Conservation (phyloP, 2,797 vertebrate genomes). For the Tamandua tetradactyla region DNA sequence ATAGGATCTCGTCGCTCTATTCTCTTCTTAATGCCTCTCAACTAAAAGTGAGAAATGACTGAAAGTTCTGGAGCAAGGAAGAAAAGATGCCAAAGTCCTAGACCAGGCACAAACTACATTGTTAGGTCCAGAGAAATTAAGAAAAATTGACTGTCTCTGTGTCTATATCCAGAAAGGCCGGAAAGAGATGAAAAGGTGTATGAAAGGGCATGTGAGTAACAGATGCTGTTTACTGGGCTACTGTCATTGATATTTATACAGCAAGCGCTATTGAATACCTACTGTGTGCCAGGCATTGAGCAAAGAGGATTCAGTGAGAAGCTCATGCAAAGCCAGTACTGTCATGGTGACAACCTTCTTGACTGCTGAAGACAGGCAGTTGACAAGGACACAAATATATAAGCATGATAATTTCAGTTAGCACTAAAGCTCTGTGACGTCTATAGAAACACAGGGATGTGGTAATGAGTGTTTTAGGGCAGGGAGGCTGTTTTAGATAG, state of each 20-base stretch:
- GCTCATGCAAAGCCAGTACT: not conserved
- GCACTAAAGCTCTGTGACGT: not conserved
- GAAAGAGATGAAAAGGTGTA: not conserved
- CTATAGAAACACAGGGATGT: not conserved
- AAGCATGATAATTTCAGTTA: not conserved
- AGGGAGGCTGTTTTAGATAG: not conserved
- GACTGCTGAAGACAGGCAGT: not conserved
- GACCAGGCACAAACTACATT: not conserved
- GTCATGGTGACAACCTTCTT: not conserved
- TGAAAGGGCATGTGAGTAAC: not conserved
- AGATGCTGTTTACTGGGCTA: not conserved
- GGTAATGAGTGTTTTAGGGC: not conserved
- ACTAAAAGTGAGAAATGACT: not conserved
- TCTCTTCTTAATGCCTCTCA: not conserved
- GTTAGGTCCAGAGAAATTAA: constrained; percentile 13
- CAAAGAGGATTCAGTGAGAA: not conserved
- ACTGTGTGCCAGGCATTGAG: not conserved
- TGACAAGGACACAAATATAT: not conserved
- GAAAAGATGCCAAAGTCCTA: not conserved
- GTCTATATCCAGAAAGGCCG: not conserved
- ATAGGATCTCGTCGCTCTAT: not conserved
- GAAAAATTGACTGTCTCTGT: not conserved
- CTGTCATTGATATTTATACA: not conserved
- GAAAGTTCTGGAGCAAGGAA: not conserved
- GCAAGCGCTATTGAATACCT: not conserved